Evolutionary conservation across 1,140 invertebrate species (phyloP), one percentile per base, ranked within the genome.

Genomic region (Drosophila ironensis): DNA sequence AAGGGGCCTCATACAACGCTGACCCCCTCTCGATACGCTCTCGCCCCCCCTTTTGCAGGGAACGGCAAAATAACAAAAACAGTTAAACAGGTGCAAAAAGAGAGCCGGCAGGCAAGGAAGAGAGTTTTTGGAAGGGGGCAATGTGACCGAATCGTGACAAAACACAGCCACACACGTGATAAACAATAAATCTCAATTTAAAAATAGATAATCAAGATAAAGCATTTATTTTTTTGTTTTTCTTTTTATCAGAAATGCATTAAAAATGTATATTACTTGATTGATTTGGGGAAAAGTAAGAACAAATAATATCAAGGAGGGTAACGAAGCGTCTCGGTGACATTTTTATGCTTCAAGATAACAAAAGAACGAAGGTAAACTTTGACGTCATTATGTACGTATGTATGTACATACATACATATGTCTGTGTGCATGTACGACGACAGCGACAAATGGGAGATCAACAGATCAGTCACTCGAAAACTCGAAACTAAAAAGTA

Each of bases 61-160:
- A 60, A 33, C 52, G 51, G 51, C 37, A 37, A 60, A 42, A 75
- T 57, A 70, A 42, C 72, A 82, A 72, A 81, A 82, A 82, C 72
- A 82, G 72, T 70, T 84, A 84, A 84, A 70, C 78, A 82, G 77
- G 77, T 82, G 77, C 68, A 82, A 77, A 81, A 81, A 72, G 64
- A 48, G 40, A 6, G 25, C 1, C 3, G 35, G 24, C 14, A 35
- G 14, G 8, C 14, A 22, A 22, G 57, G 1, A 14, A 45, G 28
- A 53, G 40, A 50, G 17, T n/a, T n/a, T n/a, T n/a, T n/a, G n/a
- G n/a, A n/a, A n/a, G n/a, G n/a, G n/a, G n/a, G n/a, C n/a, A n/a
- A n/a, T n/a, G n/a, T n/a, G n/a, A n/a, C n/a, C n/a, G n/a, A n/a
- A n/a, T n/a, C n/a, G n/a, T n/a, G n/a, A n/a, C n/a, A n/a, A n/a